These are phyloP conservation scores for Gephyroberyx darwinii DNA, from an alignment of 2,797 vertebrate genomes.

Conservation along the genomic window DNA sequence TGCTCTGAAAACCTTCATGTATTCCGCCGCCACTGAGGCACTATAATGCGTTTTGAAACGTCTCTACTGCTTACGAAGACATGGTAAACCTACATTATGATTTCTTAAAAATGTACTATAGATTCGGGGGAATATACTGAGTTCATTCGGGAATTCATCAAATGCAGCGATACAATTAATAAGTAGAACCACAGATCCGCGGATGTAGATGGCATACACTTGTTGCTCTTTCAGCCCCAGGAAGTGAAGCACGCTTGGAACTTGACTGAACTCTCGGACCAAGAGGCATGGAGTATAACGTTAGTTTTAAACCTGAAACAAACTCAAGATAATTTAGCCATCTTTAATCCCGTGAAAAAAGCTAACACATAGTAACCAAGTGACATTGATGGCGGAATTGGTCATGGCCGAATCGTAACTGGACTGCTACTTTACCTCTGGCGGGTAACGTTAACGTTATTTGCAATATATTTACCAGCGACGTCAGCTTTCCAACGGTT, in stretches of 20 bases:
- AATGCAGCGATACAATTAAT: not conserved
- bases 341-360: not conserved
- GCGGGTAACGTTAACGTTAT: conserved; percentile 67
- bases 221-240: conserved; percentile 80
- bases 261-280: conserved; percentile 58
- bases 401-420: conserved; percentile 10
- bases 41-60: conserved; percentile 45
- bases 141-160: fast-evolving
- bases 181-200: conserved; percentile 60
- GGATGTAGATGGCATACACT: conserved; percentile 73
- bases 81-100: fast-evolving
- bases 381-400: conserved; percentile 13
- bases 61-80: too few species aligned
- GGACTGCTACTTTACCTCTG: conserved; percentile 34
- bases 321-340: conserved; percentile 29
- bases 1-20: conserved; percentile 74
- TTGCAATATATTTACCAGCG: conserved; percentile 68
- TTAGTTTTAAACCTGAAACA: conserved; percentile 47
- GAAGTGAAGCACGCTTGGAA: conserved; percentile 86
- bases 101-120: not conserved
- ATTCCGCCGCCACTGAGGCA: conserved; percentile 72
- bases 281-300: conserved; percentile 59
- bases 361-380: not conserved
- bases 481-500: conserved; percentile 70
- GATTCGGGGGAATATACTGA: fast-evolving